Conservation (phyloP, 2,888 invertebrate species). For the Plebejus anna region DNA sequence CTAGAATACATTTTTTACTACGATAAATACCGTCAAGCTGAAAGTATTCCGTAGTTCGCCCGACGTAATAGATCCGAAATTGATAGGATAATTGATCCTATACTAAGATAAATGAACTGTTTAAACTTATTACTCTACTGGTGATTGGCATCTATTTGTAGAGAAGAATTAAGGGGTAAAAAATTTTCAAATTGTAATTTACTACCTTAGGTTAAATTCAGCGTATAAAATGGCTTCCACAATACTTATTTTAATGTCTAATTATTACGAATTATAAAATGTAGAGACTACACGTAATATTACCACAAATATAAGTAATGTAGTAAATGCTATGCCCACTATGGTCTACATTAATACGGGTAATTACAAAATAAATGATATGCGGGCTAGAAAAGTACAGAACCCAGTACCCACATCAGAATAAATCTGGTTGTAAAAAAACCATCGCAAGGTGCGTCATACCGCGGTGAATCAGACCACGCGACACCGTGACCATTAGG, state of each 20-base stretch:
- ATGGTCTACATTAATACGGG: neutral
- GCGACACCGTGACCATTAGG: conserved; percentile 70
- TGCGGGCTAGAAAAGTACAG: conserved; percentile 24
- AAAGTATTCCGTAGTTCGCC: neutral
- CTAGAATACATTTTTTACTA: neutral
- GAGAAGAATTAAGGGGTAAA: neutral
- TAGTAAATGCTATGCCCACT: neutral
- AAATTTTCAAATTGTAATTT: neutral
- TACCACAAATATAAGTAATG: neutral
- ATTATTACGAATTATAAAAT: neutral
- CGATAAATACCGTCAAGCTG: neutral
- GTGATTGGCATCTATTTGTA: neutral
- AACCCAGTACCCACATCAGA: conserved; percentile 30
- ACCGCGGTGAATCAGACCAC: conserved; percentile 66
- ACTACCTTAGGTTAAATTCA: neutral
- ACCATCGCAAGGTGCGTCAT: conserved; percentile 66
- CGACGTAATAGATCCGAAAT: conserved; percentile 10
- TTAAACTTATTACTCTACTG: neutral
- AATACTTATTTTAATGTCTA: neutral
- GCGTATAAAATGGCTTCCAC: neutral
- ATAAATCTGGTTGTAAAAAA: conserved; percentile 44
- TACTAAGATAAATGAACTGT: neutral
- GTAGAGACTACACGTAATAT: neutral
- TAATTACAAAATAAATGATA: neutral
- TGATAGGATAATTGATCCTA: conserved; percentile 1